Base-by-base conservation (phyloP, 2,888 invertebrate genomes). In the Steinernema hermaphroditum region DNA sequence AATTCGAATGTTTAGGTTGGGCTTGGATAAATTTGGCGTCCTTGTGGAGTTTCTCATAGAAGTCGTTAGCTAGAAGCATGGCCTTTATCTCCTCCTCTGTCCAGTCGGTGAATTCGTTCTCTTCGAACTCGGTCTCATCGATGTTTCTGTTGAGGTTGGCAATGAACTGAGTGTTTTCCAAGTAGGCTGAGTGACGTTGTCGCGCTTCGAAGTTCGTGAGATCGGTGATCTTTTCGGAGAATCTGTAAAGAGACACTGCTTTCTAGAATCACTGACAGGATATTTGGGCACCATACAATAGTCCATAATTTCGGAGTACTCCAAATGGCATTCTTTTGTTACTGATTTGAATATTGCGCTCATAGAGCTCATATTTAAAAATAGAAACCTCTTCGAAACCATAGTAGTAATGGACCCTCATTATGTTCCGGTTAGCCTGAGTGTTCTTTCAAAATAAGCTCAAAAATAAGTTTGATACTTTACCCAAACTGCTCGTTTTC, bases 1-100 rank as follows among this genome's bases (percentile, higher is more conserved):
- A 70, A 24, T 68, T 37, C 1, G 57, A 24, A 8, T 14, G 27
- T n/a, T 34, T 22, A 0, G 74, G 43, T 9, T 34, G 24, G 16
- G 69, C 73, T 34, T 76, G 44, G 62, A 85, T 82, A 77, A 83
- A 85, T n/a, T 78, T 75, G 19, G 79, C 77, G 14, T 81, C 78
- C 32, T 76, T 75, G 70, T 80, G 80, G n/a, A 82, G 76, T 22
- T 76, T 76, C 44, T 79, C 74, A 75, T 80, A 83, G 75, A 76
- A 80, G 6, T 79, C 78, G 27, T 74, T 72, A 22, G 85, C 84
- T 1, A 85, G 72, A 12, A 85, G 79, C 41, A 79, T 80, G 77
- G 81, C 78, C 41, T 77, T 72, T 74, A 86, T 82, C 71, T 85
- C 85, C 8, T 83, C 82, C 34, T 85, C 85, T 12, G 78, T 82